These are phyloP conservation scores for Phortica okadai DNA, from an alignment of 2,888 invertebrate genomes.

Conservation along the genomic window DNA sequence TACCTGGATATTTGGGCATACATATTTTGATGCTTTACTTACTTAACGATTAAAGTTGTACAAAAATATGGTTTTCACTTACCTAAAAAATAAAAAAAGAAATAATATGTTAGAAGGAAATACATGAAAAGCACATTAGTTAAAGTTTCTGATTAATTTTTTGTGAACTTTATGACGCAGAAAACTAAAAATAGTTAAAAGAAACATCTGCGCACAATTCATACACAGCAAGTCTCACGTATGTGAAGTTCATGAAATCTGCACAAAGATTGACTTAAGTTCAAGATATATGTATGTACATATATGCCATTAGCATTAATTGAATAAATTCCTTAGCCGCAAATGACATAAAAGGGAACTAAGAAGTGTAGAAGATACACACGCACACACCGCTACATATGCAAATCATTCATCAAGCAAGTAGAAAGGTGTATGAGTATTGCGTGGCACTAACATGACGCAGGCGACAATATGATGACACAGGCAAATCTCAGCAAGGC, in stretches of 20 bases:
- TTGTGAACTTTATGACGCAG: not conserved
- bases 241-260: conserved; percentile 47
- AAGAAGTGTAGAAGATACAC: not conserved
- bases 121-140: conserved; percentile 30
- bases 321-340: conserved; percentile 36
- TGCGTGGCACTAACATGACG: not conserved
- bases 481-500: conserved; percentile 34
- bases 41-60: conserved; percentile 40
- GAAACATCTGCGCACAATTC: not conserved
- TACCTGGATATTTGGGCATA: conserved; percentile 36
- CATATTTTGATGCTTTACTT: conserved; percentile 38
- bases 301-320: conserved; percentile 55
- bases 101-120: conserved; percentile 35
- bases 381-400: no score
- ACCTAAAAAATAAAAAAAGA: conserved; percentile 57
- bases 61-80: conserved; percentile 50
- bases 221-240: not conserved
- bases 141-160: not conserved
- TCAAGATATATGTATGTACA: conserved; percentile 31
- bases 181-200: conserved; percentile 17
- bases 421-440: not conserved
- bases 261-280: conserved; percentile 48
- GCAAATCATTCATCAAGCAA: not conserved
- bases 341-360: not conserved
- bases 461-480: conserved; percentile 41